Conservation (phyloP, 2,113 vertebrate species). For the Orycteropus afer region DNA sequence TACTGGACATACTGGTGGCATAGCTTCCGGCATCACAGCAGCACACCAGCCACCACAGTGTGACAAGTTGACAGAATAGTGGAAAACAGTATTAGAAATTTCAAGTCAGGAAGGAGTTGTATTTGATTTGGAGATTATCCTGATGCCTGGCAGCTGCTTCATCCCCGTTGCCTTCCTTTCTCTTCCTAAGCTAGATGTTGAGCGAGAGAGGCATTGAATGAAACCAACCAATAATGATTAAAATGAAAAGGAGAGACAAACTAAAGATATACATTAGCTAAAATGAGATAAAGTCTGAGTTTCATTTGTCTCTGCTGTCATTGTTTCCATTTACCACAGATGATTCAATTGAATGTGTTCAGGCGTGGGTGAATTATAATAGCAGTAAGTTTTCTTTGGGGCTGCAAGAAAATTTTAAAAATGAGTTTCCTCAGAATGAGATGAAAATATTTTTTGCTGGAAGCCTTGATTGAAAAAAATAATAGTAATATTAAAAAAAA, state of each 20-base stretch:
- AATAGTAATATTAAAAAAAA: no score
- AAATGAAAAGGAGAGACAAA: not conserved
- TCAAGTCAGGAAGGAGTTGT: not conserved
- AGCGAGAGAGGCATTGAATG: not conserved
- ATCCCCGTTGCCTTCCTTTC: not conserved
- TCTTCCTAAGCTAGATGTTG: not conserved
- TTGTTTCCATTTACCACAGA: slow-evolving; percentile 24
- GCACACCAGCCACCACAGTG: not conserved
- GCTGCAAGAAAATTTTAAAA: slow-evolving; percentile 29
- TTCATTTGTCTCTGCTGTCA: slow-evolving; percentile 17
- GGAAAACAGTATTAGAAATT: not conserved
- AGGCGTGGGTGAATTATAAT: not conserved
- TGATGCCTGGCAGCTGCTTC: not conserved
- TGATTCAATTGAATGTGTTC: not conserved
- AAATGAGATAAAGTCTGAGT: slow-evolving; percentile 48
- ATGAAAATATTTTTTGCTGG: slow-evolving; percentile 46
- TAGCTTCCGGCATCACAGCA: not conserved
- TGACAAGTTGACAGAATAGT: not conserved
- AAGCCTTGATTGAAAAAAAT: not conserved
- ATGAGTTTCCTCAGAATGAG: slow-evolving; percentile 41
- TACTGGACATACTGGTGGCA: not conserved
- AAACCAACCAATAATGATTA: not conserved
- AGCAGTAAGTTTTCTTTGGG: slow-evolving; percentile 41
- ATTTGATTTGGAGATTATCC: not conserved
- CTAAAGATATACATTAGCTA: not conserved